Base-by-base conservation (phyloP, 2,888 invertebrate genomes). In the Andrena flavipes region DNA sequence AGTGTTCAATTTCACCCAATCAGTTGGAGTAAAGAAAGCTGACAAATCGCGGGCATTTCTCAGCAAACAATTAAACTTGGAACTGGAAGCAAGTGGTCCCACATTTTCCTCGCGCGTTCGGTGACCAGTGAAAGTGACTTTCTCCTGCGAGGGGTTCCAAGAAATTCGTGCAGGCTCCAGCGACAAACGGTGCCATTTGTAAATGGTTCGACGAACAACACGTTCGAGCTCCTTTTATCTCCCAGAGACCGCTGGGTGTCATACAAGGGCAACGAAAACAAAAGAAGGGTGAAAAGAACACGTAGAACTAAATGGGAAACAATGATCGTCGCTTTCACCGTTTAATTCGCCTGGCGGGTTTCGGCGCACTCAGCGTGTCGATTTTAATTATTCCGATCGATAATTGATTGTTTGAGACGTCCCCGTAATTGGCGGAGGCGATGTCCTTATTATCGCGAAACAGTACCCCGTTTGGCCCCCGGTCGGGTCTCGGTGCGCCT, bases 371-470 rank as follows among this genome's bases (percentile, higher is more conserved):
- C 23, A n/a, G 35, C 54, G 20, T 49, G 68, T 64, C 51, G 26
- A 49, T 69, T 78, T 82, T 72, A 78, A 82, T 51, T 79, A 70
- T 49, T 68, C 70, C 0, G 8, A 60, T 51, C 67, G 78, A 59
- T 70, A 64, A 42, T 79, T 73, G 69, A 76, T 85, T 71, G 70
- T 76, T 56, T 48, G 26, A 67, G 54, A 49, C 62, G 26, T 20
- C 23, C 16, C 26, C n/a, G 59, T 81, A 81, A 83, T 83, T 73
- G 69, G 64, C 42, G 65, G 56, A 20, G 35, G 48, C 68, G 54
- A 60, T 74, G 62, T 56, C 73, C 67, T 74, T 74, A 67, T 83
- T 68, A 74, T 70, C 76, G 64, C 29, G 42, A n/a, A 65, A 81
- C 65, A 33, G 60, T 48, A 16, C 54, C 13, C 20, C 20, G 23